These are phyloP conservation scores for Anoplopoma fimbria DNA, from an alignment of 2,113 vertebrate species.

Conservation along the genomic window DNA sequence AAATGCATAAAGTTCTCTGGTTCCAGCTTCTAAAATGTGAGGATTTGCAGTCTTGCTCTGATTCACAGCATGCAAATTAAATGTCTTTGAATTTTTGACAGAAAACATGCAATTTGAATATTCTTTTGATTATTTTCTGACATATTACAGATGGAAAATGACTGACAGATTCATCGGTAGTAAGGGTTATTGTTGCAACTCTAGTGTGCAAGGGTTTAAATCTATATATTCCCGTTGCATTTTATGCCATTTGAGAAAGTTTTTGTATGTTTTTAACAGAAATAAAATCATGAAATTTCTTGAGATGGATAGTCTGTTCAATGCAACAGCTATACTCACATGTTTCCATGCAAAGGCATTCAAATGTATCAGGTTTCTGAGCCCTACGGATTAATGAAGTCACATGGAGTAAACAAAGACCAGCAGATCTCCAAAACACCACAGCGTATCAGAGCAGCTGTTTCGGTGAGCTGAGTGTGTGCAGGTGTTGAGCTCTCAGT, in stretches of 20 bases:
- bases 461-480: conserved; percentile 43
- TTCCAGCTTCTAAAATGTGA: background rate
- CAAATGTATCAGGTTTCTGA: background rate
- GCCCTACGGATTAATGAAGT: background rate
- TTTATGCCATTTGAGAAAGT: background rate
- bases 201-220: background rate
- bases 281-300: background rate
- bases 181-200: background rate
- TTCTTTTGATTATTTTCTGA: background rate
- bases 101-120: background rate
- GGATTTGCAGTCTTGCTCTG: background rate
- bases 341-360: background rate
- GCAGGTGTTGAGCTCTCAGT: conserved; percentile 49
- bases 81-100: background rate
- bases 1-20: too few species aligned
- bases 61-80: background rate
- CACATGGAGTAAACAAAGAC: background rate
- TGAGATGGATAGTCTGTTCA: background rate
- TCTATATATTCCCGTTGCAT: background rate
- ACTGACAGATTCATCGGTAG: background rate
- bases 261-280: background rate
- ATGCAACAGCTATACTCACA: background rate
- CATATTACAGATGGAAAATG: background rate
- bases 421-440: conserved; percentile 1
- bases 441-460: conserved; percentile 18